phyloP scores from a whole-genome alignment of 2,888 invertebrate species.

The Sphinx pinastri region DNA sequence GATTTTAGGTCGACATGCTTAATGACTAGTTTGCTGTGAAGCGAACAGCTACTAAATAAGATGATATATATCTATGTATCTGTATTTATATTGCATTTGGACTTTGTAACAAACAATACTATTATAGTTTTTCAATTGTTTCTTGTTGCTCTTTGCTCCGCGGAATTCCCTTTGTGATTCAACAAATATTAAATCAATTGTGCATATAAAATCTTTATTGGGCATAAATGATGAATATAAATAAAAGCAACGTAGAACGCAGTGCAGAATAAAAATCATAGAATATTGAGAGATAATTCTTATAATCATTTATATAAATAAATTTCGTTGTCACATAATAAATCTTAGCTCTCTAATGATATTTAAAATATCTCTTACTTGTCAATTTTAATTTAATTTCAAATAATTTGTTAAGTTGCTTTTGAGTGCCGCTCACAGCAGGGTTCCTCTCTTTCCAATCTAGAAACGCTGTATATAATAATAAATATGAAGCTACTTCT shows the following conservation, averaged over 20 bases:
- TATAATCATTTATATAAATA: background rate
- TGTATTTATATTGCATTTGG: background rate
- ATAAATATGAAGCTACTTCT: background rate
- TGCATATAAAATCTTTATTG: background rate
- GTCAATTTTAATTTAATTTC: background rate
- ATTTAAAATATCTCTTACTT: background rate
- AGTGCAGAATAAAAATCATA: background rate
- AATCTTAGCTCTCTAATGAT: background rate
- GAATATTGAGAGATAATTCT: background rate
- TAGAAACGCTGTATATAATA: background rate
- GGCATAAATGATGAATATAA: background rate
- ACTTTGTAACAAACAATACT: slow-evolving; percentile 13
- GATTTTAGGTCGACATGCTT: background rate
- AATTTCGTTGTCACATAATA: no score
- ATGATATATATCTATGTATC: background rate
- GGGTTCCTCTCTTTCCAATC: background rate
- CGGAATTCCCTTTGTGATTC: background rate
- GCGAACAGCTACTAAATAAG: no score
- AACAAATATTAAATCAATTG: slow-evolving; percentile 11
- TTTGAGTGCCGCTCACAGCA: slow-evolving; percentile 9
- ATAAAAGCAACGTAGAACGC: background rate
- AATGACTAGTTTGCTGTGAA: background rate
- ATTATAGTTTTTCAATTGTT: slow-evolving; percentile 20
- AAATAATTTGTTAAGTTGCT: background rate
- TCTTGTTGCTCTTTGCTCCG: background rate